Base-by-base conservation (phyloP, 2,888 invertebrate species). In the Microplitis deprimator region DNA sequence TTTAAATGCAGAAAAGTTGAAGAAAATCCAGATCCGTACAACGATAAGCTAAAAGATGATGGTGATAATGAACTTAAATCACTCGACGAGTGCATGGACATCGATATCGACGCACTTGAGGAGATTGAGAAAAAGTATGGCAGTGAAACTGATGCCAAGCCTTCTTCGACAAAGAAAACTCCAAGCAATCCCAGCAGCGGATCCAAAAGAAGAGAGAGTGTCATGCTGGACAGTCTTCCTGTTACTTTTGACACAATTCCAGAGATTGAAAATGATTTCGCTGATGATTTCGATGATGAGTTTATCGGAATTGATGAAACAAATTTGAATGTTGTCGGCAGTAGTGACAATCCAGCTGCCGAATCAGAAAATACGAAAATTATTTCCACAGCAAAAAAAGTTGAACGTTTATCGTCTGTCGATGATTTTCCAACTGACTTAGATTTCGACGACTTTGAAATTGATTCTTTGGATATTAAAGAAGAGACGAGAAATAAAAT, bases 1-100 rank as follows among this genome's bases (percentile, higher is more conserved):
- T 75, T 76, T 71, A 71, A 68, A 80, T 78, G 39, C 68, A 87
- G 87, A 77, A 91, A 92, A n/a, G 79, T 93, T 61, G 90, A 91
- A 10, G 89, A 91, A 84, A 92, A 91, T 88, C 88, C 89, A 1
- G 90, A 91, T 81, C 92, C 92, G 0, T 88, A 89, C 69, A 83
- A 83, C 40, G 85, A 86, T 41, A 77, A 87, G 80, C 86, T 84
- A 78, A 29, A 62, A 6, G n/a, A 16, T 70, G 65, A 71, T 29
- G 79, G 62, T 61, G 75, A 81, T 6, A 60, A 71, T 71, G 39
- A 60, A 41, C 68, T 76, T 39, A 69, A 70, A 10, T 77, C 82
- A 13, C 85, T 87, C 39, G 84, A 87, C 8, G 86, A 87, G 70
- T 85, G 86, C 40, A 85, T 87, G 75, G 82, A 84, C 16, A 78